Conservation (phyloP, 2,113 vertebrate species). For the Podilymbus podiceps region DNA sequence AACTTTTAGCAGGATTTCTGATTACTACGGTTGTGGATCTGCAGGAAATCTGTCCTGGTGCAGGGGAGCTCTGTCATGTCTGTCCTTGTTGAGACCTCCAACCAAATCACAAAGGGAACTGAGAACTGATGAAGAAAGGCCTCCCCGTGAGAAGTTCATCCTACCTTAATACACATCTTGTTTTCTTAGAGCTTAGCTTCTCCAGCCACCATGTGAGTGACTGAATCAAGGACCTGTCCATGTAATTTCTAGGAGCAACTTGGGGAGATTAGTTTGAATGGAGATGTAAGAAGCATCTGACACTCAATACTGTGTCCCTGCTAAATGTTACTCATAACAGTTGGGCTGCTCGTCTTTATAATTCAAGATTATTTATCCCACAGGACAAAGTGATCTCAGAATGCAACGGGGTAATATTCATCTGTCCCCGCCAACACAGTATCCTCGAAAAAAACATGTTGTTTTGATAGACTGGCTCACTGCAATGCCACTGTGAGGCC, state of each 20-base stretch:
- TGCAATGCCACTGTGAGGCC: not conserved
- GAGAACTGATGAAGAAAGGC: not conserved
- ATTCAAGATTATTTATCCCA: not conserved
- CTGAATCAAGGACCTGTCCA: not conserved
- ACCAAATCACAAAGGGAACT: not conserved
- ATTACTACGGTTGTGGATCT: not conserved
- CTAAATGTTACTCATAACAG: not conserved
- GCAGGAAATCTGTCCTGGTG: not conserved
- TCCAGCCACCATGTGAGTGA: not conserved
- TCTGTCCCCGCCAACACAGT: not conserved
- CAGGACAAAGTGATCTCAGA: not conserved
- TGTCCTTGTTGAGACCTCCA: not conserved
- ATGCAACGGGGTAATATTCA: not conserved
- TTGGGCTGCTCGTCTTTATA: not conserved
- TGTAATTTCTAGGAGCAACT: not conserved
- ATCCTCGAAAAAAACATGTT: not conserved
- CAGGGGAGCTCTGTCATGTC: not conserved
- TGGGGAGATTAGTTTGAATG: not conserved
- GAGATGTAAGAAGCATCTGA: not conserved
- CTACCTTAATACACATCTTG: not conserved
- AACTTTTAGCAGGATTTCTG: not conserved
- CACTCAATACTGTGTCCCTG: not conserved
- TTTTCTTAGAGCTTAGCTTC: not conserved
- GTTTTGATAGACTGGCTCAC: not conserved
- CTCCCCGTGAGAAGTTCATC: not conserved